A percentile compares a stretch with the other conserved stretches of the same genome.
These are phyloP conservation scores for Drosophila albomicans DNA, from an alignment of 1,140 invertebrate species.

Conservation along the genomic window DNA sequence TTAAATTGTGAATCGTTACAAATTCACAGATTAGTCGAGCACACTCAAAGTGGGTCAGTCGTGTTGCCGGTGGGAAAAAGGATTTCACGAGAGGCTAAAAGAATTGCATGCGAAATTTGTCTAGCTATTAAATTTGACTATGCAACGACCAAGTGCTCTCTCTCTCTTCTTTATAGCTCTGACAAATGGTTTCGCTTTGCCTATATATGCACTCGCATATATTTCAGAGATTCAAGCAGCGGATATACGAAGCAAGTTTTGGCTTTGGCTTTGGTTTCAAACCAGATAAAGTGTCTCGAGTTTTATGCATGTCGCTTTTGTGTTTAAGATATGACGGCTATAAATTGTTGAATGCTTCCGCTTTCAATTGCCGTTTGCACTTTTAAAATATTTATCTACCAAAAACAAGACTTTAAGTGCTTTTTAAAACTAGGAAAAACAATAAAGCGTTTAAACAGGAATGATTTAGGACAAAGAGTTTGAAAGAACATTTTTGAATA, in stretches of 20 bases:
- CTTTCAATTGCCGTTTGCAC: not conserved
- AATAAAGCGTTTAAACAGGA: no score
- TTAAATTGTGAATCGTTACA: conserved; percentile 12
- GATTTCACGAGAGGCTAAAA: conserved; percentile 12
- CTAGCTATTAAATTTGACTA: conserved; percentile 21
- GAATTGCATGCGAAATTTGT: conserved; percentile 25
- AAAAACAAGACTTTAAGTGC: not conserved
- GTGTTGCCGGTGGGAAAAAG: not conserved
- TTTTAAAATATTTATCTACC: not conserved
- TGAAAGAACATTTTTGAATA: no score
- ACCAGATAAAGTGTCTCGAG: conserved; percentile 1
- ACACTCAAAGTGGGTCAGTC: conserved; percentile 32
- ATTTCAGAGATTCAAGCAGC: not conserved
- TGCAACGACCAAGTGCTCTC: not conserved
- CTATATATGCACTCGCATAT: not conserved
- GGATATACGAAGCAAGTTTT: not conserved
- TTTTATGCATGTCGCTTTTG: not conserved
- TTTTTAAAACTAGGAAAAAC: no score
- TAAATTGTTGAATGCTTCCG: not conserved
- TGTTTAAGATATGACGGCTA: not conserved
- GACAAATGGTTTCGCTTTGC: conserved; percentile 12
- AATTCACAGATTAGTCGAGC: conserved; percentile 30
- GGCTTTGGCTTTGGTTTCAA: conserved; percentile 5
- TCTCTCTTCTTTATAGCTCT: conserved; percentile 5
- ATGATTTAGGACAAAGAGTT: no score